Base-by-base conservation (phyloP, 2,113 vertebrate genomes). In the Hypocryptadius cinnamomeus region DNA sequence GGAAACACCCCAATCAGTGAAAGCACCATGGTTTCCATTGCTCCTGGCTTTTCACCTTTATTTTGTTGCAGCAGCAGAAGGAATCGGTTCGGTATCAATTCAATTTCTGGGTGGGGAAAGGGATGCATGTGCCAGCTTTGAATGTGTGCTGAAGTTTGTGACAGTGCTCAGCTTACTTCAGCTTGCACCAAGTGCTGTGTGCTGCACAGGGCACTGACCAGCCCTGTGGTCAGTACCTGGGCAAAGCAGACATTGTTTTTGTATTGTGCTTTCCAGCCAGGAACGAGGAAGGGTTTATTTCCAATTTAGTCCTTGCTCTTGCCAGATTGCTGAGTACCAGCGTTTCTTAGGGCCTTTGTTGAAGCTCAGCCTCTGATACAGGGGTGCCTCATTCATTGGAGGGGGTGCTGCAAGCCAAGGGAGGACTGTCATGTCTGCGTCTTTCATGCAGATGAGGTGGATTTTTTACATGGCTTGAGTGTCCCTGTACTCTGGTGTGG, bases 1-100 rank as follows among this genome's bases (percentile, higher is more conserved):
- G 89, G 95, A 96, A 97, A 96, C 96, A 97, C 94, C 92, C 77
- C 91, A 96, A 86, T 97, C 96, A 81, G 96, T 96, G 95, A 83
- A 91, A 96, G 92, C 96, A 92, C 96, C 92, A 40, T 89, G 91
- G 94, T 97, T 97, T 96, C 95, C 92, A 97, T 93, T 96, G 94
- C 91, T 97, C 71, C 35, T 48, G 12, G 85, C 95, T 96, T 96
- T 37, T 31, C 83, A 68, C 85, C 88, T 93, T 95, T 96, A 91
- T 97, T 97, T 97, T 96, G 79, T 94, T 93, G 94, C 84, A 92
- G 92, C 85, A 93, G 74, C 51, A 89, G 92, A 79, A 97, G 68
- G 76, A 82, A 87, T 92, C 53, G 65, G 89, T 95, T 97, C 94
- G 92, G 93, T 97, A 96, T 93, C 95, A 92, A 80, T 96, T 97